Conservation (phyloP, 2,797 vertebrate species). For the Lepidocolaptes lacrymiger region DNA sequence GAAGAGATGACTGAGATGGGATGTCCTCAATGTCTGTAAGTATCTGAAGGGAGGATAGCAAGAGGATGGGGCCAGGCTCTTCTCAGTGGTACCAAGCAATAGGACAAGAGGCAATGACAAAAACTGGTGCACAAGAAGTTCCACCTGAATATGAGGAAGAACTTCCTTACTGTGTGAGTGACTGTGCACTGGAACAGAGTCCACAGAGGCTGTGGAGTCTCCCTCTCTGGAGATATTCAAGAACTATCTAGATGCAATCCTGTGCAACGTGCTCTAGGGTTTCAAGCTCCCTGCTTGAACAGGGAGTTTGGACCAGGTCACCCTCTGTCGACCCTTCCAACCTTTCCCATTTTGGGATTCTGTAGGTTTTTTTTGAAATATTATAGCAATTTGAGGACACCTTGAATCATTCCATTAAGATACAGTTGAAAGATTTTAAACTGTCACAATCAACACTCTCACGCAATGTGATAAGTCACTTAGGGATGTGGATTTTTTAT, state of each 20-base stretch:
- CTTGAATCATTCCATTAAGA: background rate
- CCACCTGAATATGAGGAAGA: background rate
- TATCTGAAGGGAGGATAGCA: background rate
- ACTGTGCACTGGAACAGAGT: background rate
- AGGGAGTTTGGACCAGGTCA: background rate
- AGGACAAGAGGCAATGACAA: background rate
- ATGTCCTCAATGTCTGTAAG: rapidly evolving
- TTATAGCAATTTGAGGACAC: background rate
- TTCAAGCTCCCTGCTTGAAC: background rate
- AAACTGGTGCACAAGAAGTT: background rate
- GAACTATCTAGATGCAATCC: rapidly evolving
- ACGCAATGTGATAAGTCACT: background rate
- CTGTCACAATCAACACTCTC: background rate
- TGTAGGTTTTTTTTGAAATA: background rate
- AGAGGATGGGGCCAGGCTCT: background rate
- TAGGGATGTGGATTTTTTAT: background rate
- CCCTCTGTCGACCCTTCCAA: background rate
- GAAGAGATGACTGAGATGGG: background rate
- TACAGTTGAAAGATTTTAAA: background rate
- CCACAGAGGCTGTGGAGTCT: rapidly evolving
- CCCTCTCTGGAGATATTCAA: background rate
- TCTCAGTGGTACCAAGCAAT: rapidly evolving
- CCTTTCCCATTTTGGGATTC: background rate
- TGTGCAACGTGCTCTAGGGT: background rate
- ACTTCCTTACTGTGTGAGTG: background rate